Conservation (phyloP, 2,888 invertebrate species). For the Drosophila anomelani region DNA sequence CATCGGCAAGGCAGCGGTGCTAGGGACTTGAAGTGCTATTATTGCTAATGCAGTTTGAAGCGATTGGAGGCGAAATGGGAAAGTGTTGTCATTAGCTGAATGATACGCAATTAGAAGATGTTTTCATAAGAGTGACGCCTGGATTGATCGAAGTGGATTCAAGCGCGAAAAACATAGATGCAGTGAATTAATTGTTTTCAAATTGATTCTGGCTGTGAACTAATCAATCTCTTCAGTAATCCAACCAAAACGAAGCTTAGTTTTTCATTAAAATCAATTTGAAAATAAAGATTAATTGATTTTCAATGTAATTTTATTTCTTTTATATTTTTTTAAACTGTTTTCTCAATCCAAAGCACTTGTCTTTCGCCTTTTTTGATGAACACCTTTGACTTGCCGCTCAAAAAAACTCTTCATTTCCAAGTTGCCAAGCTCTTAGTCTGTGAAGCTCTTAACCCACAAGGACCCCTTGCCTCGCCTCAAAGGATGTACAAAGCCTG, state of each 20-base stretch:
- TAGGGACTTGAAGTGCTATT: conserved; percentile 32
- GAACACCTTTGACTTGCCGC: conserved; percentile 36
- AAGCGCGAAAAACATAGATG: background rate
- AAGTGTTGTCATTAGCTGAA: conserved; percentile 33
- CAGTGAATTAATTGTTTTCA: background rate
- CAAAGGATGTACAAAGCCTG: conserved; percentile 19
- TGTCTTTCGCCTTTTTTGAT: background rate
- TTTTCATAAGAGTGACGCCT: conserved; percentile 14
- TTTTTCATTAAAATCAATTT: background rate
- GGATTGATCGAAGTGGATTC: conserved; percentile 16
- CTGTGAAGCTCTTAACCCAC: conserved; percentile 19
- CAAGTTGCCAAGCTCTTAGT: conserved; percentile 21
- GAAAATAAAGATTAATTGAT: background rate
- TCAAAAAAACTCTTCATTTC: conserved; percentile 23
- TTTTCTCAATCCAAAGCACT: background rate
- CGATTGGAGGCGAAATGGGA: conserved; percentile 30
- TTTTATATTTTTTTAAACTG: too few species aligned
- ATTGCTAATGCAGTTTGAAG: conserved; percentile 45
- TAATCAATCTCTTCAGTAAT: background rate
- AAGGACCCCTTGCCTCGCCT: conserved; percentile 11
- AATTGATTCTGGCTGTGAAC: background rate
- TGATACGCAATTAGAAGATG: conserved; percentile 28
- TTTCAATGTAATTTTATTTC: background rate
- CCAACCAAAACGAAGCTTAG: background rate
- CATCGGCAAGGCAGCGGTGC: background rate